phyloP scores from a whole-genome alignment of 2,113 vertebrate species.

The Peromyscus leucopus region DNA sequence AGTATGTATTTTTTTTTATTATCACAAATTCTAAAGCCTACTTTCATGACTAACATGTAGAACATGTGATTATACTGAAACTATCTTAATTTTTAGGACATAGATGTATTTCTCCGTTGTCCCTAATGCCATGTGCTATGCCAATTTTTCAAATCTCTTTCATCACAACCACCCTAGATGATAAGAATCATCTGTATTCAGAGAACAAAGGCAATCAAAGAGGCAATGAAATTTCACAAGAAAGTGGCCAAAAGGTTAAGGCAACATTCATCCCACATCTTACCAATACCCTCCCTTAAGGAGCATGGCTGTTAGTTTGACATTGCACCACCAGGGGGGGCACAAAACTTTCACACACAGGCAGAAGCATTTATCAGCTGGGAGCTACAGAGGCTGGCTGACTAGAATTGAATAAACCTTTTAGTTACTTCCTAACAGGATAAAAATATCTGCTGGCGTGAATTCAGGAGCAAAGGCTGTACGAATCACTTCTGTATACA shows the following conservation, averaged over 20 bases:
- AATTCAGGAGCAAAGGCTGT: conserved; percentile 66
- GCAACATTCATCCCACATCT: neutral
- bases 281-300: neutral
- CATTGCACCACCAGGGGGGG: conserved; percentile 78
- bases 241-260: conserved; percentile 7
- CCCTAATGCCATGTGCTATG: neutral
- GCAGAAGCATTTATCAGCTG: conserved; percentile 40
- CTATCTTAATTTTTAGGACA: conserved; percentile 36
- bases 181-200: conserved; percentile 41
- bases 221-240: neutral
- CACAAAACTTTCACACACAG: conserved; percentile 26
- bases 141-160: neutral
- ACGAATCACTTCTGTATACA: conserved; percentile 60
- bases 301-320: neutral
- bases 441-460: conserved; percentile 65
- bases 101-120: neutral
- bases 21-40: conserved; percentile 32
- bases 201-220: conserved; percentile 47
- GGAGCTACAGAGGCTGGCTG: neutral
- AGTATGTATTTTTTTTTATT: conserved; percentile 10
- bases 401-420: conserved; percentile 62
- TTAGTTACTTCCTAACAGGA: conserved; percentile 63
- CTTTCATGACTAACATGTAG: neutral
- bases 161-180: neutral
- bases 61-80: conserved; percentile 40